Percentiles rank a stretch among this genome's conserved stretches.
Evolutionary conservation across 2,113 vertebrate genomes (phyloP).

Genomic region (Lipotes vexillifer): DNA sequence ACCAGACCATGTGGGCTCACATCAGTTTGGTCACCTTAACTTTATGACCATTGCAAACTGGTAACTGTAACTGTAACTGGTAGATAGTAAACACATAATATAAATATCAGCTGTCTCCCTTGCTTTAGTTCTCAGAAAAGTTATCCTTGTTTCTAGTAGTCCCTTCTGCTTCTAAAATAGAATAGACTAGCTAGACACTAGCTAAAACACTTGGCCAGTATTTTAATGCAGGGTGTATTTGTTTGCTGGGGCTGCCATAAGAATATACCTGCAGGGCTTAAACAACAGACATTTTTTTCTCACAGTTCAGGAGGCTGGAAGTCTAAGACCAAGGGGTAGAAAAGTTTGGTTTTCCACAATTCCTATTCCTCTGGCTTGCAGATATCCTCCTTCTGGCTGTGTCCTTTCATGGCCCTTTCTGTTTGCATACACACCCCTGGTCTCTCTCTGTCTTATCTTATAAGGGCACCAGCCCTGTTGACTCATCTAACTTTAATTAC

Average conservation of each 20-base stretch:
- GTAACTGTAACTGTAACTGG: no score
- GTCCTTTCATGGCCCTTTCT: neutral
- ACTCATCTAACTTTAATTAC: neutral
- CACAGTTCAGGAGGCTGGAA: neutral
- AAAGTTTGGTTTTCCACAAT: neutral
- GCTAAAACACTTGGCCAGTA: neutral
- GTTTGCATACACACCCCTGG: rapidly evolving
- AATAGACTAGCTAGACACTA: neutral
- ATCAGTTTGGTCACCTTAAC: neutral
- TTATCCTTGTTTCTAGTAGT: neutral
- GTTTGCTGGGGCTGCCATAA: neutral
- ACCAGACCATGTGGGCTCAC: neutral
- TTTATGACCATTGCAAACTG: neutral
- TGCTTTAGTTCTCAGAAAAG: neutral
- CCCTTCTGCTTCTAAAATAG: neutral
- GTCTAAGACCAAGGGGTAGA: neutral
- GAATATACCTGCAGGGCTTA: neutral
- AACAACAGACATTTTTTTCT: neutral
- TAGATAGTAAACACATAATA: neutral
- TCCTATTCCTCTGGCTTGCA: neutral
- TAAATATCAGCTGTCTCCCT: neutral
- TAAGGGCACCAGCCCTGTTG: neutral
- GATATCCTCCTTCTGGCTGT: neutral
- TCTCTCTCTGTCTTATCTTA: neutral
- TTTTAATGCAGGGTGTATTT: neutral